Percentiles rank a stretch among this genome's conserved stretches.
phyloP scores from a whole-genome alignment of 2,888 invertebrate species.

The Cordylochernes scorpioides region DNA sequence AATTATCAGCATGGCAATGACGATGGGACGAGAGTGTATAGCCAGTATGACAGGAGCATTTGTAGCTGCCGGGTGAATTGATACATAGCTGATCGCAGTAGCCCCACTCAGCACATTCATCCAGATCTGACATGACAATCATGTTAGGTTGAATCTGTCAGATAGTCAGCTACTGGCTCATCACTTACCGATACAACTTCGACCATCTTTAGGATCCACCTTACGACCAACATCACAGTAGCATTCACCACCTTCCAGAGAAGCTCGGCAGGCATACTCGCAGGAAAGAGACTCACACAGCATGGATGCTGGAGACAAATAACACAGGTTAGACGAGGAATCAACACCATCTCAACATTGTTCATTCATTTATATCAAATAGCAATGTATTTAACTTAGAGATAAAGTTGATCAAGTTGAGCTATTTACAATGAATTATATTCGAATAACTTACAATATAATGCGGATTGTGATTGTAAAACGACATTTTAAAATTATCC shows the following conservation, averaged over 20 bases:
- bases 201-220: constrained; percentile 45
- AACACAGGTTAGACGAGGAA: too few species aligned
- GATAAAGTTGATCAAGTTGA: too few species aligned
- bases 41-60: constrained; percentile 53
- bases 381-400: too few species aligned
- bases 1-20: constrained; percentile 18
- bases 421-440: too few species aligned
- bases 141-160: too few species aligned
- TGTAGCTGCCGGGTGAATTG: constrained; percentile 54
- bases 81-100: constrained; percentile 72
- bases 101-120: constrained; percentile 36
- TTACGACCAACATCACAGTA: constrained; percentile 59
- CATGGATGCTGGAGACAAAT: constrained; percentile 33
- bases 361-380: too few species aligned
- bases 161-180: too few species aligned
- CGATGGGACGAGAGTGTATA: constrained; percentile 34
- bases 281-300: constrained; percentile 62
- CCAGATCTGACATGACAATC: constrained; percentile 37
- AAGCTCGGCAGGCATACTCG: constrained; percentile 68
- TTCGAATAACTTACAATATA: too few species aligned
- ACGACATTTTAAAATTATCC: too few species aligned
- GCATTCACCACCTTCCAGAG: constrained; percentile 64
- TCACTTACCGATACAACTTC: constrained; percentile 42
- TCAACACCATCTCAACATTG: too few species aligned
- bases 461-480: too few species aligned